Base-by-base conservation (phyloP, 2,113 vertebrate genomes). In the Aspidoscelis tigris region DNA sequence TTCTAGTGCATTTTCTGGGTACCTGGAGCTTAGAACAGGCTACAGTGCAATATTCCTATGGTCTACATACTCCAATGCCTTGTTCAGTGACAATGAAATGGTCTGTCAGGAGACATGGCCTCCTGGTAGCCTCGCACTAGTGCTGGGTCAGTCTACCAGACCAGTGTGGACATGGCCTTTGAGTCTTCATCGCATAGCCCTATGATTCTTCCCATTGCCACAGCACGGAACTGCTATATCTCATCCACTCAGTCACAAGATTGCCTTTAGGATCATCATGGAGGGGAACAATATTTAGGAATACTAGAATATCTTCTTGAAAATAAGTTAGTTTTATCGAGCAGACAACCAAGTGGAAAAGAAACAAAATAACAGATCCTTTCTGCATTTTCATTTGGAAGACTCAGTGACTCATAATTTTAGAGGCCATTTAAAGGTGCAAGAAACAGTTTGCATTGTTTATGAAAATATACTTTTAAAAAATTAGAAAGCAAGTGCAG, bases 371-470 rank as follows among this genome's bases (percentile, higher is more conserved):
- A 55, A 55, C 26, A 26, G 26, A 75, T 3, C 24, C 44, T 26
- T 53, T 70, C 47, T 70, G 79, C 47, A 39, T 71, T 71, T 53
- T 71, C 71, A 58, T 81, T 81, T 72, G 68, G 33, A 72, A 81
- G 68, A 16, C 5, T 71, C 11, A 18, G 12, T 50, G 9, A 75
- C 24, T 53, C 43, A 50, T 76, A 20, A 33, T 22, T 14, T 53
- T 80, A 55, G 70, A 80, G 72, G 58, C 43, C 47, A 55, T 80
- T 68, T 66, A 41, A 50, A 75, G 33, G 61, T 55, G 64, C 18
- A 41, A 22, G 20, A 80, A 4, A 8, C 21, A 12, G 20, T 87
- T 80, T 21, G 12, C 7, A 1, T 0, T 1, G 16, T 58, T 55
- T 53, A 71, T 33, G 75, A 22, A 58, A 85, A 78, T 66, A 26